These are phyloP conservation scores for Aporophyla lueneburgensis DNA, from an alignment of 2,888 invertebrate species.

Conservation along the genomic window DNA sequence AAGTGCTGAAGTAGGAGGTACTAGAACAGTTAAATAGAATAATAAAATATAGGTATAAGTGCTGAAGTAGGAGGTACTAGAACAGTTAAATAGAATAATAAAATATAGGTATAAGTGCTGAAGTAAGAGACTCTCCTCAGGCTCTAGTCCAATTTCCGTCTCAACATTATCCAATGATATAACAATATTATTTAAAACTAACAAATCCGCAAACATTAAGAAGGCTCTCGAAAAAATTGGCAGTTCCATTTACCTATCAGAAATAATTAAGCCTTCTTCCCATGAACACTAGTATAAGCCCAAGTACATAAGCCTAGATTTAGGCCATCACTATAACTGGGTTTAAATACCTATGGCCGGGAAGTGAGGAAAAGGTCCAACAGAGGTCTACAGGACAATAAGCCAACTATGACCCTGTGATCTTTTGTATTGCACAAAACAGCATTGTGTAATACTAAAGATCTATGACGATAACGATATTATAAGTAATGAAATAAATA, in stretches of 20 bases:
- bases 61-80: too few relatives aligned
- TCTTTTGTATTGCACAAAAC: slow-evolving; percentile 9
- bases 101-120: neutral
- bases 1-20: too few relatives aligned
- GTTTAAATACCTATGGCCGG: neutral
- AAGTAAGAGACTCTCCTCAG: neutral
- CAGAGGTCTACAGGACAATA: slow-evolving; percentile 20
- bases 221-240: too few relatives aligned
- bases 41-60: neutral
- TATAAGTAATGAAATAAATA: too few relatives aligned
- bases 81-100: neutral
- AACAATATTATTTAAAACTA: neutral
- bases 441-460: too few relatives aligned
- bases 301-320: neutral
- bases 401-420: slow-evolving; percentile 13
- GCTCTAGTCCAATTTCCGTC: neutral
- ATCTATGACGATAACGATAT: neutral
- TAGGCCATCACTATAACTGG: neutral
- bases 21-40: too few relatives aligned
- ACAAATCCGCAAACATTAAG: neutral
- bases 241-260: neutral
- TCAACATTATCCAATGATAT: neutral
- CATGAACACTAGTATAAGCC: too few relatives aligned
- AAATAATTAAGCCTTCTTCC: neutral
- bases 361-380: slow-evolving; percentile 5